These are phyloP conservation scores for Acanthopleura granulata DNA, from an alignment of 2,888 invertebrate genomes.

Conservation along the genomic window DNA sequence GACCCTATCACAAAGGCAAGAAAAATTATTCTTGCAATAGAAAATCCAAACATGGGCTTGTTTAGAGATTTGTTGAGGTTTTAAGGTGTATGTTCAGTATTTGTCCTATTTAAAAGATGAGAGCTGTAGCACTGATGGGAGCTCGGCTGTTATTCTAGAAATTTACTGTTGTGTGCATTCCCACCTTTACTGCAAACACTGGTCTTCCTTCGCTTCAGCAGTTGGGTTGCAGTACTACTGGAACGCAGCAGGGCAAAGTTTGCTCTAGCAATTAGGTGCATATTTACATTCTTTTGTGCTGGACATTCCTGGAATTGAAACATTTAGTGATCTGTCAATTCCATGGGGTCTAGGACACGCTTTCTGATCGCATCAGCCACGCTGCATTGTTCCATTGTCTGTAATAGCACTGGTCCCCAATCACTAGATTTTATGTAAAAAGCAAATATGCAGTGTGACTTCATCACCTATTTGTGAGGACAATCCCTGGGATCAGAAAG, in stretches of 20 bases:
- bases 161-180: conserved; percentile 13
- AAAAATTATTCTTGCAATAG: conserved; percentile 19
- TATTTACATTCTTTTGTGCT: conserved; percentile 28
- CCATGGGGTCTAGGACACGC: too few relatives aligned
- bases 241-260: conserved; percentile 20
- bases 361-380: too few relatives aligned
- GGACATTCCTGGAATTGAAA: conserved; percentile 21
- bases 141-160: conserved; percentile 15
- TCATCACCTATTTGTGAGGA: too few relatives aligned
- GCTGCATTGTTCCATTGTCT: too few relatives aligned
- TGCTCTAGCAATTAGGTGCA: conserved; percentile 28
- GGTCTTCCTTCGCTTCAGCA: background rate
- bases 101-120: background rate
- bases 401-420: too few relatives aligned
- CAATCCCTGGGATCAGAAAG: too few relatives aligned
- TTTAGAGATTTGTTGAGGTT: conserved; percentile 15
- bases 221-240: background rate
- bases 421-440: too few relatives aligned
- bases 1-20: conserved; percentile 19
- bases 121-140: conserved; percentile 8
- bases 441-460: too few relatives aligned
- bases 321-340: background rate
- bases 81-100: conserved; percentile 15
- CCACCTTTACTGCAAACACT: conserved; percentile 11
- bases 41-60: conserved; percentile 20